Conservation (phyloP, 2,113 vertebrate species). For the Syngnathus floridae region DNA sequence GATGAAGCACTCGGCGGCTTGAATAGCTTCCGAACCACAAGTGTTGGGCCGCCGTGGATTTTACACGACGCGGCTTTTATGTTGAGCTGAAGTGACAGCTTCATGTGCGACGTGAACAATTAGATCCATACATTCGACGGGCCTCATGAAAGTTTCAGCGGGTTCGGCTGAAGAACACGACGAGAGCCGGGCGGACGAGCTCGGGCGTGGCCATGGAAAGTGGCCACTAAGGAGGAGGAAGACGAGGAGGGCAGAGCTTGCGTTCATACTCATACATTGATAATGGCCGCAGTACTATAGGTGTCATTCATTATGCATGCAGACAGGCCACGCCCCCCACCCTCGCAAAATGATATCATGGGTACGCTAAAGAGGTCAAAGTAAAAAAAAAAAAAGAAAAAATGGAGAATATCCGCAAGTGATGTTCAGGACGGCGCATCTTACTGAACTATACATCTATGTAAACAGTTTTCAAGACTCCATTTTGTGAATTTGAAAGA, state of each 20-base stretch:
- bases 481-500: too few relatives aligned
- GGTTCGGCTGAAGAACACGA: conserved; percentile 7
- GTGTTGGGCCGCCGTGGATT: not conserved
- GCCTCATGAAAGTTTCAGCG: conserved; percentile 53
- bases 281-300: conserved; percentile 70
- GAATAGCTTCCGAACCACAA: conserved; percentile 19
- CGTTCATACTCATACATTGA: conserved; percentile 72
- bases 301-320: conserved; percentile 73
- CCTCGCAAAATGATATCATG: conserved; percentile 51
- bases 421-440: not conserved
- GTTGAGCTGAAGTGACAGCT: conserved; percentile 14
- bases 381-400: conserved; percentile 17
- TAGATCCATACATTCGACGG: conserved; percentile 11
- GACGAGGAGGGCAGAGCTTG: conserved; percentile 44
- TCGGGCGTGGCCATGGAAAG: conserved; percentile 16
- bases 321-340: conserved; percentile 52
- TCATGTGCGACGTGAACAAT: conserved; percentile 39
- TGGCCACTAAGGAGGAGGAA: conserved; percentile 8
- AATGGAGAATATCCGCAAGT: not conserved
- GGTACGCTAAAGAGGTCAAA: conserved; percentile 67
- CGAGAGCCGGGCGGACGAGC: conserved; percentile 28
- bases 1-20: conserved; percentile 33
- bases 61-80: not conserved
- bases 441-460: too few relatives aligned
- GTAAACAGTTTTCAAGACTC: too few relatives aligned